These are phyloP conservation scores for Anseranas semipalmata DNA, from an alignment of 2,113 vertebrate genomes.

Conservation along the genomic window DNA sequence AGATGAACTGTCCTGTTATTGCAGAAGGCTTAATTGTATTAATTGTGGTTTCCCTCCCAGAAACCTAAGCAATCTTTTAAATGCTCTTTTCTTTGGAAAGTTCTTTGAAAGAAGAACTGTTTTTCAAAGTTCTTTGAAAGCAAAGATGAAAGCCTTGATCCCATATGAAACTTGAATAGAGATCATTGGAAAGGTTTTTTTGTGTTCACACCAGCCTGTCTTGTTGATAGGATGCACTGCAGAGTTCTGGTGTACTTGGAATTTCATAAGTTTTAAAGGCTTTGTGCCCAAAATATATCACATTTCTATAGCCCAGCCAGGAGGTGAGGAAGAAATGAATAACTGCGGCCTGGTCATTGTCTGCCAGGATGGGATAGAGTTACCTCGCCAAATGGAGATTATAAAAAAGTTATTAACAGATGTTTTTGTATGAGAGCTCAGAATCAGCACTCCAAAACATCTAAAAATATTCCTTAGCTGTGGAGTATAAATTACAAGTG, in stretches of 20 bases:
- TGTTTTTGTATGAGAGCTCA: constrained; percentile 30
- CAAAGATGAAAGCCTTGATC: not conserved
- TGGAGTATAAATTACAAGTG: not conserved
- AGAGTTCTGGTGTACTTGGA: constrained; percentile 34
- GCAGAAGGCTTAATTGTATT: not conserved
- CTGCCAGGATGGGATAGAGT: constrained; percentile 41
- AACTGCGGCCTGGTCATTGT: constrained; percentile 21
- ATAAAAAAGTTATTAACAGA: constrained; percentile 51
- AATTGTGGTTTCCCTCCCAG: constrained; percentile 8
- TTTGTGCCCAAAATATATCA: not conserved
- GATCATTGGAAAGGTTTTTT: not conserved
- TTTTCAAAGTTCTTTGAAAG: not conserved
- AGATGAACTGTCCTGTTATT: not conserved
- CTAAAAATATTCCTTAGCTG: not conserved
- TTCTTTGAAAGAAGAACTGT: too few relatives aligned
- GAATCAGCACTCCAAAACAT: not conserved
- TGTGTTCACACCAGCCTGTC: constrained; percentile 22
- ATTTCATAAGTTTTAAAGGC: not conserved
- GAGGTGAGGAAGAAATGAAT: constrained; percentile 51
- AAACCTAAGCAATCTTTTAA: not conserved
- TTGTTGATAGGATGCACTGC: constrained; percentile 8
- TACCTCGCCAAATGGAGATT: constrained; percentile 14
- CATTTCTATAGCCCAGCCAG: constrained; percentile 15
- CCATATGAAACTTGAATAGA: not conserved
- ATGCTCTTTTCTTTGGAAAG: not conserved